A percentile compares a stretch with the other conserved stretches of the same genome.
phyloP scores from a whole-genome alignment of 2,888 invertebrate genomes.

The Trachelus iudaicus region DNA sequence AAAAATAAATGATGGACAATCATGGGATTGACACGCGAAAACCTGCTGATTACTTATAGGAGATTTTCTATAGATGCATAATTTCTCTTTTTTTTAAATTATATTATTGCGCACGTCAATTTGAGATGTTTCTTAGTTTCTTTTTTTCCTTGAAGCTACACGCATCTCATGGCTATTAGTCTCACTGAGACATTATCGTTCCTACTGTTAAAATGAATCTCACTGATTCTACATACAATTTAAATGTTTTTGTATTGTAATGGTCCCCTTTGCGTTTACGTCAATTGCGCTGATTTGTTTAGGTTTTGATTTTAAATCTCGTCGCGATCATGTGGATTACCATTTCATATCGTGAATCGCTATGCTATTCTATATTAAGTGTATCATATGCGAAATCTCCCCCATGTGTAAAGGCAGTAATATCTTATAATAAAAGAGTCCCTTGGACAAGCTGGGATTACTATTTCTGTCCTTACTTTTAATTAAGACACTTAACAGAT shows the following conservation, averaged over 20 bases:
- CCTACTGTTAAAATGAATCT: conserved; percentile 28
- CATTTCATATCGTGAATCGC: not conserved
- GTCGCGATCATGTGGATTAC: not conserved
- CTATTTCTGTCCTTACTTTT: not conserved
- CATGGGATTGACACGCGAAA: not conserved
- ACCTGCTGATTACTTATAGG: not conserved
- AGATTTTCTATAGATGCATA: not conserved
- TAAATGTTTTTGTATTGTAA: not conserved
- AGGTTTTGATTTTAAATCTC: not conserved
- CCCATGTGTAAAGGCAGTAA: conserved; percentile 38
- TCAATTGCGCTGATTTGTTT: not conserved
- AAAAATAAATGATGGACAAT: not conserved
- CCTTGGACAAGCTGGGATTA: not conserved
- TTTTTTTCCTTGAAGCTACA: not conserved
- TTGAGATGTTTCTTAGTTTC: not conserved
- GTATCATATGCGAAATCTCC: conserved; percentile 38
- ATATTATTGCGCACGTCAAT: not conserved
- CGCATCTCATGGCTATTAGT: not conserved
- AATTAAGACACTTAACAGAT: not conserved
- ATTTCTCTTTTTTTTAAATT: not conserved
- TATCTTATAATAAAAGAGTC: conserved; percentile 37
- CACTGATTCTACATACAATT: conserved; percentile 13
- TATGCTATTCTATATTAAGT: conserved; percentile 23
- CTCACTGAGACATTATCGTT: conserved; percentile 20
- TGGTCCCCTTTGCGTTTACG: not conserved